These are phyloP conservation scores for Agrotis segetum DNA, from an alignment of 2,888 invertebrate genomes.

Conservation along the genomic window DNA sequence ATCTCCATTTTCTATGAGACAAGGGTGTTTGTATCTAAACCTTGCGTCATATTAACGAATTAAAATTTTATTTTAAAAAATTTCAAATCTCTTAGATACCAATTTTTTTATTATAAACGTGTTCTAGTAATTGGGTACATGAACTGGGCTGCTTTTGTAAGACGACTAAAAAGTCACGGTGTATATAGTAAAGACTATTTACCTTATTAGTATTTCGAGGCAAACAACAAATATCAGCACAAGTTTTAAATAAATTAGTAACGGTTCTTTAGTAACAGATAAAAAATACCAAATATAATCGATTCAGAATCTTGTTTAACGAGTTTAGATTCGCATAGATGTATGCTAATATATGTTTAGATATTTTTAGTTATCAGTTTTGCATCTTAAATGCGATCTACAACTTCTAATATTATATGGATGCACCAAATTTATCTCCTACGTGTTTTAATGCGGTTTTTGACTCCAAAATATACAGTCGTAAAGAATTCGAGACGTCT, in stretches of 20 bases:
- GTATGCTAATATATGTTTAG: constrained; percentile 25
- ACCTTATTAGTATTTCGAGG: constrained; percentile 10
- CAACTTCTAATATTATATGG: constrained; percentile 21
- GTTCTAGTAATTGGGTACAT: too few species aligned
- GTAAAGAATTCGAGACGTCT: constrained; percentile 36
- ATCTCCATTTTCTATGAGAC: too few species aligned
- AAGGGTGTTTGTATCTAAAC: too few species aligned
- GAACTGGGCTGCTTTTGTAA: too few species aligned
- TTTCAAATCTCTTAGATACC: too few species aligned
- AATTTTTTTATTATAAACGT: too few species aligned
- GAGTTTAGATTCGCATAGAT: constrained; percentile 16
- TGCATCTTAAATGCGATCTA: constrained; percentile 5
- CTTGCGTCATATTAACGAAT: too few species aligned
- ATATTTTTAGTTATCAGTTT: constrained; percentile 11
- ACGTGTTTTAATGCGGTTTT: constrained; percentile 69
- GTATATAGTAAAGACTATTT: background rate
- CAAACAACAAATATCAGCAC: constrained; percentile 20
- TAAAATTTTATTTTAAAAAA: too few species aligned
- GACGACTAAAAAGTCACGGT: too few species aligned
- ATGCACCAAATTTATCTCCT: constrained; percentile 63
- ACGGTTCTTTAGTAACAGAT: constrained; percentile 44
- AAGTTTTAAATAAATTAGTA: constrained; percentile 38
- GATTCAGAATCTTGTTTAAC: constrained; percentile 31
- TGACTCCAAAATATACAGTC: constrained; percentile 62
- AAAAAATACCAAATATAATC: constrained; percentile 16